A percentile compares a stretch with the other conserved stretches of the same genome.
Conservation (phyloP, 2,888 invertebrate genomes). For the Calliphora vomitoria region DNA sequence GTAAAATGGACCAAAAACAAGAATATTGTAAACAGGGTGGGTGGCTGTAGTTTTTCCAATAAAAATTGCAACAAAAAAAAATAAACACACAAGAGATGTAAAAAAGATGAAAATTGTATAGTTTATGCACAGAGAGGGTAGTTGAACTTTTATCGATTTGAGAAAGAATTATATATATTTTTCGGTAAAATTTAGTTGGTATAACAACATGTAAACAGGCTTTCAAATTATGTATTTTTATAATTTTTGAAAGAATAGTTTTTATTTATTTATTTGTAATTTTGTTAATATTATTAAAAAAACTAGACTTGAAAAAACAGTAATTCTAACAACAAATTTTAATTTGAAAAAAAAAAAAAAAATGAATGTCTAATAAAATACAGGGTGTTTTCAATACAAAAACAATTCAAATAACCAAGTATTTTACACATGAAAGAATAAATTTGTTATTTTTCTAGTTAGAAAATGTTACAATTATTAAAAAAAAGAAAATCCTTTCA, state of each 20-base stretch:
- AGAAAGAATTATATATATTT: constrained; percentile 45
- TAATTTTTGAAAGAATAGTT: neutral
- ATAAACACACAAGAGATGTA: constrained; percentile 45
- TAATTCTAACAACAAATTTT: neutral
- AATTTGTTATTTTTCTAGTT: constrained; percentile 14
- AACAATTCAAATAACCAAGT: neutral
- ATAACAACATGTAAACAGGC: constrained; percentile 65
- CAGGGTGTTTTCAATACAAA: constrained; percentile 3
- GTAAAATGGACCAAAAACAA: constrained; percentile 61
- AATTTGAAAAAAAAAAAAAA: constrained; percentile 2
- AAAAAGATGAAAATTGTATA: constrained; percentile 50
- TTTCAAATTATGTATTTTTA: neutral
- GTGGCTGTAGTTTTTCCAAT: constrained; percentile 34
- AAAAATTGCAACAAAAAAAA: constrained; percentile 2
- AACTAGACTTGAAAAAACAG: neutral
- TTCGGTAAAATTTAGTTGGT: constrained; percentile 57
- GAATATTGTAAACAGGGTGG: constrained; percentile 41
- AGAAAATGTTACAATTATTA: constrained; percentile 13
- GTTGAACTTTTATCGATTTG: constrained; percentile 73
- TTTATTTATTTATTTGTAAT: neutral
- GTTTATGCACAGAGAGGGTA: constrained; percentile 61
- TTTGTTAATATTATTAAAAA: constrained; percentile 12
- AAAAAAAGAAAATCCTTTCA: constrained; percentile 60
- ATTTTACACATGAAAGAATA: constrained; percentile 14
- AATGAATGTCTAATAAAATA: neutral